A percentile compares a stretch with the other conserved stretches of the same genome.
These are phyloP conservation scores for Lumbricus terrestris DNA, from an alignment of 2,888 invertebrate species.

Conservation along the genomic window DNA sequence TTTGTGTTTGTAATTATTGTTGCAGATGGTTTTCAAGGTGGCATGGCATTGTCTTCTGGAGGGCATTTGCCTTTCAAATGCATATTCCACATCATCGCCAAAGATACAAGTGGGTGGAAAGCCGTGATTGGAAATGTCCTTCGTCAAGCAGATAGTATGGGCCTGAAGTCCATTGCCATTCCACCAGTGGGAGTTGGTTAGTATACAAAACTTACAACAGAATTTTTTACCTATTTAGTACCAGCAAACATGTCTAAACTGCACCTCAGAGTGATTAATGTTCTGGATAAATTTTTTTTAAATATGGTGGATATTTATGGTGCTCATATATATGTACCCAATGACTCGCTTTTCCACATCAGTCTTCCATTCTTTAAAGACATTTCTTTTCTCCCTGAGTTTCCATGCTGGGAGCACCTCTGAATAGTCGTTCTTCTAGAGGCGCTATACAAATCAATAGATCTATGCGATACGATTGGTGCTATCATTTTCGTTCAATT, in stretches of 20 bases:
- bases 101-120: neutral
- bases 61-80: neutral
- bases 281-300: neutral
- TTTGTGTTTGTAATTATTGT: neutral
- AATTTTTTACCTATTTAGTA: neutral
- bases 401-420: too few relatives aligned
- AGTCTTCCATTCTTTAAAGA: too few relatives aligned
- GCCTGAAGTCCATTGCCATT: neutral
- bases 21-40: neutral
- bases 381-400: too few relatives aligned
- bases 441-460: too few relatives aligned
- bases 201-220: neutral
- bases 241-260: neutral
- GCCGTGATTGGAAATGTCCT: constrained; percentile 4
- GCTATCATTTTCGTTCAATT: too few relatives aligned
- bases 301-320: neutral
- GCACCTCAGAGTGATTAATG: neutral
- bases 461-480: too few relatives aligned
- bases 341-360: too few relatives aligned
- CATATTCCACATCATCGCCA: constrained; percentile 21
- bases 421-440: too few relatives aligned
- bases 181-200: constrained; percentile 10
- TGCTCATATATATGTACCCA: neutral
- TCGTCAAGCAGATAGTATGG: constrained; percentile 6
- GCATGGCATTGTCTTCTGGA: neutral